Evolutionary conservation across 1,140 invertebrate species (phyloP).

Genomic region (Ceratosolen fusciceps): DNA sequence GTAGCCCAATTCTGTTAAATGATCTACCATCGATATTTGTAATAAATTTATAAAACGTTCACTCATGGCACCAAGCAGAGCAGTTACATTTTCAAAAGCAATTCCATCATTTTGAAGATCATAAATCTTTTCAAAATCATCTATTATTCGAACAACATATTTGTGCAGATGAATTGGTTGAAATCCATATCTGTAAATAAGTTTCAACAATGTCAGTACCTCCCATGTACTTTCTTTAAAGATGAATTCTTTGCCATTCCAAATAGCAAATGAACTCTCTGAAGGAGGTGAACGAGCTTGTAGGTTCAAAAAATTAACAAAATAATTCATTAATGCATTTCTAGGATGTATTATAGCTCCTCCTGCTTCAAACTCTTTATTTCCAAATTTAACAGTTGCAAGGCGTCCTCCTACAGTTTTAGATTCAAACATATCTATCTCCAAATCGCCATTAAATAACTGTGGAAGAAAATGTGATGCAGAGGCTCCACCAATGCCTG

Average conservation of each 20-base stretch:
- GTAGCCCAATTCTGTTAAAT: constrained; percentile 69
- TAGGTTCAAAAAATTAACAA: constrained; percentile 65
- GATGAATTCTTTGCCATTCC: constrained; percentile 73
- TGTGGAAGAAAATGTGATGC: constrained; percentile 74
- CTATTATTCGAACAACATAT: constrained; percentile 57
- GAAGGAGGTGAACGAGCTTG: neutral
- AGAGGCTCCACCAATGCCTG: constrained; percentile 77
- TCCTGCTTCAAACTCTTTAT: constrained; percentile 74
- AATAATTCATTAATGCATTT: constrained; percentile 76
- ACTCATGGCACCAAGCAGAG: constrained; percentile 73
- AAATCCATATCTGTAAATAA: constrained; percentile 75
- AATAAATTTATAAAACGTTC: constrained; percentile 71
- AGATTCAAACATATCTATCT: constrained; percentile 74
- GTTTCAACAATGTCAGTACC: constrained; percentile 66
- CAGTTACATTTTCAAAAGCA: constrained; percentile 71
- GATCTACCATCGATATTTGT: constrained; percentile 63
- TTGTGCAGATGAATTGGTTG: constrained; percentile 65
- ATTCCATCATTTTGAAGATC: constrained; percentile 71
- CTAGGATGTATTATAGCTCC: constrained; percentile 75
- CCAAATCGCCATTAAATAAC: constrained; percentile 69
- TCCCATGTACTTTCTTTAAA: constrained; percentile 71
- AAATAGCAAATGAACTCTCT: constrained; percentile 66
- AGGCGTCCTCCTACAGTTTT: constrained; percentile 75
- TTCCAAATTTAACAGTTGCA: constrained; percentile 69
- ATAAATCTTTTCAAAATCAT: constrained; percentile 74